These are phyloP conservation scores for Pseudolycoriella hygida DNA, from an alignment of 2,888 invertebrate species.

Conservation along the genomic window DNA sequence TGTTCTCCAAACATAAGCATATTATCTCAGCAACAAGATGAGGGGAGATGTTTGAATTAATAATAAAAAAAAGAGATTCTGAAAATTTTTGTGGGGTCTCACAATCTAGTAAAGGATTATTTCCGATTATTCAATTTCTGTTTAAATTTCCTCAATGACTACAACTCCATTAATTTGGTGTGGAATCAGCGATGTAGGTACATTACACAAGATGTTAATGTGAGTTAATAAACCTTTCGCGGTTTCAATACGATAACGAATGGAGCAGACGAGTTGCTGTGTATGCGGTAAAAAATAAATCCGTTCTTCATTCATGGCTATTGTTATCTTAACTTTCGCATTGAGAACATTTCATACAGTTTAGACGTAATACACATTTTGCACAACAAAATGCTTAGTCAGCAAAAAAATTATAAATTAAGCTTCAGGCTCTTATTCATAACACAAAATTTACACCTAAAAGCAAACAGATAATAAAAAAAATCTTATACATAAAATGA, in stretches of 20 bases:
- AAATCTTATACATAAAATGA: neutral
- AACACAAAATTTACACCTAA: constrained; percentile 4
- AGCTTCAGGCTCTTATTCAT: constrained; percentile 1
- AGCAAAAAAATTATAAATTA: constrained; percentile 4
- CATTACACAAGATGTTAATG: too few species aligned
- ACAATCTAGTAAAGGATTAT: neutral
- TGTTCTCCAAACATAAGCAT: neutral
- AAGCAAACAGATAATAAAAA: constrained; percentile 4
- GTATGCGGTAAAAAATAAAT: neutral
- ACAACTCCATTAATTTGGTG: neutral
- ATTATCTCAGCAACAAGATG: neutral
- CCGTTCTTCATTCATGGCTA: neutral
- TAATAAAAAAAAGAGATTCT: neutral
- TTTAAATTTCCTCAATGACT: neutral
- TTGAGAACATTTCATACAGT: neutral
- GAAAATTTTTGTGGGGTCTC: neutral
- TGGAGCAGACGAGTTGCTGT: too few species aligned
- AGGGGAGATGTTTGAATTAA: neutral
- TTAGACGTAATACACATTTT: neutral
- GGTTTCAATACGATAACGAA: too few species aligned
- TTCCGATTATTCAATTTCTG: neutral
- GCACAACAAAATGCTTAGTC: constrained; percentile 2
- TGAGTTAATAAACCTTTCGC: too few species aligned
- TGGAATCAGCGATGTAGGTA: too few species aligned
- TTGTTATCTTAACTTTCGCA: constrained; percentile 4